Percentiles rank a stretch among this genome's conserved stretches.
Conservation (phyloP, 2,888 invertebrate genomes). For the Diplazon laetatorius region DNA sequence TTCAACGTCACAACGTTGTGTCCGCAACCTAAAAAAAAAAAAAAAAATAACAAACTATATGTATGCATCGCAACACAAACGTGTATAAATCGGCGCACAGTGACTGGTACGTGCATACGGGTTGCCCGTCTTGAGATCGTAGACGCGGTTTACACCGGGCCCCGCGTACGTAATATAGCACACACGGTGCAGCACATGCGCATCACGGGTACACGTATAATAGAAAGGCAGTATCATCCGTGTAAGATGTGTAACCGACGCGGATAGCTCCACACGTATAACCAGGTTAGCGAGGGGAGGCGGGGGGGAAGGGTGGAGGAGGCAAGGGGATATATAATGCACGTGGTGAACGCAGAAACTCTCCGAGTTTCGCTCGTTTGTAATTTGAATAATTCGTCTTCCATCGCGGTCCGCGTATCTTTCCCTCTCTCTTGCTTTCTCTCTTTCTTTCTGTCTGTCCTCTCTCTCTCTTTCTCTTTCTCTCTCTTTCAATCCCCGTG, state of each 20-base stretch:
- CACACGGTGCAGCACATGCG: background rate
- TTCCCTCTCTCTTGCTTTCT: too few species aligned
- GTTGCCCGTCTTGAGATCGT: too few species aligned
- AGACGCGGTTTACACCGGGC: too few species aligned
- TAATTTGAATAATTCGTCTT: constrained; percentile 75
- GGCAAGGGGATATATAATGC: constrained; percentile 67
- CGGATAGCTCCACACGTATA: constrained; percentile 47
- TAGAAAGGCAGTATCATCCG: constrained; percentile 14
- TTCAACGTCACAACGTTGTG: constrained; percentile 67
- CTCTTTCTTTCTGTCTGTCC: too few species aligned
- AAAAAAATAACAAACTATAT: too few species aligned
- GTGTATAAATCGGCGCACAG: constrained; percentile 28
- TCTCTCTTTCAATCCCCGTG: too few species aligned
- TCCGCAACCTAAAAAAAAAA: constrained; percentile 41
- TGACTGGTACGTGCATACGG: background rate
- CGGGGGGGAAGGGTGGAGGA: too few species aligned
- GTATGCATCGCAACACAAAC: constrained; percentile 43
- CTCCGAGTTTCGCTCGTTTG: constrained; percentile 59
- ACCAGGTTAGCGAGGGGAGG: too few species aligned
- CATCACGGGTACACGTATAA: background rate
- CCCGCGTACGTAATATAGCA: constrained; percentile 8
- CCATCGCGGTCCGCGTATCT: constrained; percentile 37
- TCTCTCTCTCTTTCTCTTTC: too few species aligned
- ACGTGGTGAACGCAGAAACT: constrained; percentile 64
- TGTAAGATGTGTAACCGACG: background rate